Evolutionary conservation across 2,113 vertebrate species (phyloP).

Genomic region (Labrus mixtus): DNA sequence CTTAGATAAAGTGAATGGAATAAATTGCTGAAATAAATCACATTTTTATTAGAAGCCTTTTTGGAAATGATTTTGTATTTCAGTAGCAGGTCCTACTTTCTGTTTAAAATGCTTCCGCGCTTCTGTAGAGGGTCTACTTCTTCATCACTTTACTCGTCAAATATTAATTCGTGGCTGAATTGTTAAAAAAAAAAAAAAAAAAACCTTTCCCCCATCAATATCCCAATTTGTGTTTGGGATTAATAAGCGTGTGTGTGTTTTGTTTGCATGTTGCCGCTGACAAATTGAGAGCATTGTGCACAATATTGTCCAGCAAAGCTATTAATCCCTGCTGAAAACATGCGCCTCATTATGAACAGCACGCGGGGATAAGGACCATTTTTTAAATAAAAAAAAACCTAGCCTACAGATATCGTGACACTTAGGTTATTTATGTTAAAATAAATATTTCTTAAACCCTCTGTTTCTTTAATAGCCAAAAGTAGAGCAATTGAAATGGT

Average conservation of each 20-base stretch:
- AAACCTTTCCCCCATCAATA: constrained; percentile 21
- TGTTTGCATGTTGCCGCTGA: constrained; percentile 63
- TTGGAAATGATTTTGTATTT: neutral
- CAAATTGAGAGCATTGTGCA: constrained; percentile 63
- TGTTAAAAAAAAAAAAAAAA: constrained; percentile 26
- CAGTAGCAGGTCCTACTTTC: neutral
- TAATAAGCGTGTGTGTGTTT: constrained; percentile 61
- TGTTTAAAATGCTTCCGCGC: neutral
- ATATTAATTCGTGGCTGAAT: neutral
- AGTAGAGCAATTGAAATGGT: too few species aligned
- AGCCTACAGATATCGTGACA: neutral
- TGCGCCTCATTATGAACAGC: constrained; percentile 27
- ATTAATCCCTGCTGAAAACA: constrained; percentile 64
- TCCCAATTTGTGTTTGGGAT: constrained; percentile 63
- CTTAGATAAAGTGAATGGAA: neutral
- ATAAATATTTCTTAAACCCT: too few species aligned
- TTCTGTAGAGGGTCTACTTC: neutral
- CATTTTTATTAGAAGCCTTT: neutral
- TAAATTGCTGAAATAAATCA: neutral
- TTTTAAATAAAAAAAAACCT: neutral
- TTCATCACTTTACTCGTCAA: neutral
- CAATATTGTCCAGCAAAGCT: constrained; percentile 67
- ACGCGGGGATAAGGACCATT: constrained; percentile 3
- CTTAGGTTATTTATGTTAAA: neutral
- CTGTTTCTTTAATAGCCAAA: too few species aligned